These are phyloP conservation scores for Bovichtus variegatus DNA, from an alignment of 2,797 vertebrate genomes.

Conservation along the genomic window DNA sequence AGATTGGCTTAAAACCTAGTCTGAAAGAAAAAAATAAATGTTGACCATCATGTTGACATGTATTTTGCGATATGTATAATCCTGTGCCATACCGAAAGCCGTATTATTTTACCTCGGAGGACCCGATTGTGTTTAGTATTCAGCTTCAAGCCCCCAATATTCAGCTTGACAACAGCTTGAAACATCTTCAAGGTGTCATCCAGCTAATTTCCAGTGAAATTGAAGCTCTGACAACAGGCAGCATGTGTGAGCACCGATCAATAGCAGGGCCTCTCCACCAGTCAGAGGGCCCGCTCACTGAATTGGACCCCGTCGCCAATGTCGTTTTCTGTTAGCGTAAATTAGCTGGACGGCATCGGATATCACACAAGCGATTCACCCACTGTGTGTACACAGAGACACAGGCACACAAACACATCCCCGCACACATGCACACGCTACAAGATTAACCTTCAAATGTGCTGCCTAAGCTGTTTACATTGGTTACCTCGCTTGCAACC, in stretches of 20 bases:
- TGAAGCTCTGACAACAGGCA: conserved; percentile 36
- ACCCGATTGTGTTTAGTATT: neutral
- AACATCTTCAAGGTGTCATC: conserved; percentile 61
- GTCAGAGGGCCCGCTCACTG: conserved; percentile 33
- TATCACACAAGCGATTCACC: conserved; percentile 47
- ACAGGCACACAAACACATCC: neutral
- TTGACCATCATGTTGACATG: neutral
- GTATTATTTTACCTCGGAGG: no score
- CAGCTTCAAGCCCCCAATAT: conserved; percentile 14
- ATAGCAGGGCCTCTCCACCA: conserved; percentile 42
- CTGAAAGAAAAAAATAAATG: neutral
- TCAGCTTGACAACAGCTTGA: conserved; percentile 8
- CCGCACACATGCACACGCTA: neutral
- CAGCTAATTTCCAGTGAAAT: conserved; percentile 51
- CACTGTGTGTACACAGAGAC: conserved; percentile 21
- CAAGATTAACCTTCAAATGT: conserved; percentile 75
- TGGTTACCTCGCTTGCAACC: conserved; percentile 58
- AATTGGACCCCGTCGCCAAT: conserved; percentile 66
- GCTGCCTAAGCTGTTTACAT: conserved; percentile 71
- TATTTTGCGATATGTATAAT: neutral
- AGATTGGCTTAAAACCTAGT: no score
- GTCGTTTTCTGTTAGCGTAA: conserved; percentile 65
- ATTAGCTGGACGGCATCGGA: conserved; percentile 55
- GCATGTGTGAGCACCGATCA: conserved; percentile 44
- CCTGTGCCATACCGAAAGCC: neutral